Evolutionary conservation across 2,888 invertebrate species (phyloP), one percentile per base, ranked within the genome.

Genomic region (Athrips mouffetella): DNA sequence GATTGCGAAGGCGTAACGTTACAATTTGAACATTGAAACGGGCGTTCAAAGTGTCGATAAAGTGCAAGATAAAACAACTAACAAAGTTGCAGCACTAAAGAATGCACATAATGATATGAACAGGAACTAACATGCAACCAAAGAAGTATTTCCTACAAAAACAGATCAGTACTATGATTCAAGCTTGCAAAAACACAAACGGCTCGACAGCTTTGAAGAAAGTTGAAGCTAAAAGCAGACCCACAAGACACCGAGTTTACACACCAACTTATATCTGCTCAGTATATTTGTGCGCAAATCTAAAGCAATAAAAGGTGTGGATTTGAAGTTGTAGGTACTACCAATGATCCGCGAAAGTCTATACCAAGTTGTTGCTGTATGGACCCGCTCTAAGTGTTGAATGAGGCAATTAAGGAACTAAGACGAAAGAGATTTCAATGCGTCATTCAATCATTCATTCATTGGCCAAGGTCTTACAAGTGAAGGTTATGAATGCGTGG

Each of bases 401-500:
- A 46, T 27, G 25, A 11, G 25, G 29, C 18, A 18, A 46, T 46
- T 20, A 40, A 25, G 25, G 37, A 37, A 37, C 21, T n/a, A 13
- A 23, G 25, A 25, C 23, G 40, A 40, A 40, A 25, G 40, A 15
- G 21, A 25, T 40, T 23, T 40, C 0, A 25, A 40, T 25, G 25
- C 40, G 23, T 40, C 15, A 37, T 29, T 48, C 37, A 37, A 37
- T 45, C 23, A 45, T 37, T 48, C 23, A 45, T 37, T 48, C 33
- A 39, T 39, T 39, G 10, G 29, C 40, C 57, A 55, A 58, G 58
- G 60, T 57, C 49, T 27, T 48, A 51, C 54, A 37, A 49, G 50
- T 51, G 63, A 66, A 68, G 67, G 66, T 63, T 59, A 58, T 47
- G 39, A 47, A 37, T 50, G 59, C 51, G 49, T 51, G 62, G 53